These are phyloP conservation scores for Cynaeus angustus DNA, from an alignment of 2,888 invertebrate species.

Conservation along the genomic window DNA sequence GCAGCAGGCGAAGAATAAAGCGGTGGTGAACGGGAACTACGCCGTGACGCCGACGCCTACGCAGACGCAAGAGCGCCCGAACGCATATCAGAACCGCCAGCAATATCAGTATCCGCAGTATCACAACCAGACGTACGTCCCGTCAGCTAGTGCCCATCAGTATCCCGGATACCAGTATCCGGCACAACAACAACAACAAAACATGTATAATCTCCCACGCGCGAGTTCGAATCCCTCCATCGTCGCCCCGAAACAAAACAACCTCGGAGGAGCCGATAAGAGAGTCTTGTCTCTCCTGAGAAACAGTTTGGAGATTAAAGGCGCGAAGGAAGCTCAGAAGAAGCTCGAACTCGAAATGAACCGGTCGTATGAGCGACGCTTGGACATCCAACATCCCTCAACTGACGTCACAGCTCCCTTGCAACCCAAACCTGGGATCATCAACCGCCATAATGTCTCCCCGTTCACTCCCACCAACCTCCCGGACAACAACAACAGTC, in stretches of 20 bases:
- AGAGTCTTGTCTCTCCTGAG: conserved; percentile 81
- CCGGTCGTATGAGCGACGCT: conserved; percentile 52
- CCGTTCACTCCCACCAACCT: conserved; percentile 75
- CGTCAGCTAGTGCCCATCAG: conserved; percentile 64
- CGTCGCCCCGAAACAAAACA: conserved; percentile 39
- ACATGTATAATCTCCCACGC: conserved; percentile 58
- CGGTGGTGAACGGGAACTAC: conserved; percentile 59
- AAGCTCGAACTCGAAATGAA: conserved; percentile 69
- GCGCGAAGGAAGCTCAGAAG: conserved; percentile 74
- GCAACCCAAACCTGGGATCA: conserved; percentile 71
- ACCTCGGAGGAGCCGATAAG: conserved; percentile 77
- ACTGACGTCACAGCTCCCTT: conserved; percentile 70
- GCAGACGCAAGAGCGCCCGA: conserved; percentile 58
- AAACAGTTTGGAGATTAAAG: conserved; percentile 82
- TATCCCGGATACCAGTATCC: conserved; percentile 63
- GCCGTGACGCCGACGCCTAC: conserved; percentile 24
- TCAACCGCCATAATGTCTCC: conserved; percentile 74
- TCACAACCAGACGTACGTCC: conserved; percentile 67
- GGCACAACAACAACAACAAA: conserved; percentile 51
- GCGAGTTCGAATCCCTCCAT: conserved; percentile 60
- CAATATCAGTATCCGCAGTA: conserved; percentile 60
- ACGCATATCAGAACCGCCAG: conserved; percentile 62
- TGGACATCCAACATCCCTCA: conserved; percentile 68
- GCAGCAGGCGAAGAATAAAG: conserved; percentile 54
- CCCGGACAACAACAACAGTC: conserved; percentile 71